Evolutionary conservation across 2,888 invertebrate genomes (phyloP).

Genomic region (Apodemia hepburni): DNA sequence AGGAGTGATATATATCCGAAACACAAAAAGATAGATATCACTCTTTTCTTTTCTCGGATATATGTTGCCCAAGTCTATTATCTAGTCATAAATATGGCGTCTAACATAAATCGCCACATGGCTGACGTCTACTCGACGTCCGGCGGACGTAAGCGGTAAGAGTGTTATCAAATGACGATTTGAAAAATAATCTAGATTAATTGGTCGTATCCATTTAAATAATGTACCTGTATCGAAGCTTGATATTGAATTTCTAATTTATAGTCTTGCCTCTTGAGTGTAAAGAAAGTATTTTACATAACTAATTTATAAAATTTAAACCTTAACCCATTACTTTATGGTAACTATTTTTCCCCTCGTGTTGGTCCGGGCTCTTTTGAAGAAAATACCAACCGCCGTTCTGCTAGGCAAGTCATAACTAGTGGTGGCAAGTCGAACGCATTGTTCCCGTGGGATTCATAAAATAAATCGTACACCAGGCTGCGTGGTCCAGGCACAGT

Average conservation of each 20-base stretch:
- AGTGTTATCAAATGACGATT: not conserved
- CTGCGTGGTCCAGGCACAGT: not conserved
- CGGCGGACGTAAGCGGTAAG: not conserved
- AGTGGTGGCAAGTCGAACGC: too few species aligned
- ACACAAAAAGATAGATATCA: too few species aligned
- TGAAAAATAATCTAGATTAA: conserved; percentile 6
- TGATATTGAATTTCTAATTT: not conserved
- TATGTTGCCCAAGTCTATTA: too few species aligned
- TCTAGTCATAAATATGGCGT: not conserved
- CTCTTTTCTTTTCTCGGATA: too few species aligned
- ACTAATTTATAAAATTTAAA: not conserved
- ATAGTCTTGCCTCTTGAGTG: not conserved
- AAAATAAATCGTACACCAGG: too few species aligned
- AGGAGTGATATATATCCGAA: too few species aligned
- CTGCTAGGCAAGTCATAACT: too few species aligned
- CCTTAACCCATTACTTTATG: too few species aligned
- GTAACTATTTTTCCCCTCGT: too few species aligned
- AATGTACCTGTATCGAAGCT: not conserved
- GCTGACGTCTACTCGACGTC: conserved; percentile 8
- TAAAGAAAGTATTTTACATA: not conserved
- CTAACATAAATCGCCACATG: not conserved
- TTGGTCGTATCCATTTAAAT: not conserved
- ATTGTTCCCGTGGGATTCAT: too few species aligned
- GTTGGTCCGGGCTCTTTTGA: too few species aligned
- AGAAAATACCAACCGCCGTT: too few species aligned